These are phyloP conservation scores for Rattus rattus DNA, from an alignment of 2,113 vertebrate species.

Conservation along the genomic window DNA sequence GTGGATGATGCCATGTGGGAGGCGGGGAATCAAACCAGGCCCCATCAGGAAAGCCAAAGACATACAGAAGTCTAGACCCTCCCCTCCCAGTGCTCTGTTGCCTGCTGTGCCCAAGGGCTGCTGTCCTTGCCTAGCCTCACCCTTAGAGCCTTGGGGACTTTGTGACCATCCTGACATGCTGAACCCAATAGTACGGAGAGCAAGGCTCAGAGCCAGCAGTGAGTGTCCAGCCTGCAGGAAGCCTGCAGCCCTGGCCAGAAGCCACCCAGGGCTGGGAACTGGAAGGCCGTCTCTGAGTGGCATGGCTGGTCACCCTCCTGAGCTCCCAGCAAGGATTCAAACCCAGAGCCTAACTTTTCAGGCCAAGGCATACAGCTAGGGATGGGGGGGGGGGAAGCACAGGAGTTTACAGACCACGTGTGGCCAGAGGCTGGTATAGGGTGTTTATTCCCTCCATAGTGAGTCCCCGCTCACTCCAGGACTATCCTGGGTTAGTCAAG, in stretches of 20 bases:
- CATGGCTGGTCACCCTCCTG: neutral
- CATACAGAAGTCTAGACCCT: neutral
- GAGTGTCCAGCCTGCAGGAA: neutral
- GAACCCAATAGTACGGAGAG: neutral
- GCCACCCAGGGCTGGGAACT: neutral
- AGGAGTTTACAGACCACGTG: neutral
- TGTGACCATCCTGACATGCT: neutral
- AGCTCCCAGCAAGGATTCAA: neutral
- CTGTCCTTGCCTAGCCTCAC: neutral
- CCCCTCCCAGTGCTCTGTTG: neutral
- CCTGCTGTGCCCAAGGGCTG: neutral
- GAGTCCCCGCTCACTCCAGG: neutral
- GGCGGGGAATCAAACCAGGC: neutral
- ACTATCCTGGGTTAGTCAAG: neutral
- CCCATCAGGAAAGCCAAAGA: neutral
- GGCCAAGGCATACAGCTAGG: neutral
- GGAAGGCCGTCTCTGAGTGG: neutral
- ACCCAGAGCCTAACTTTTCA: neutral
- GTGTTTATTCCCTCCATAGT: too few relatives aligned
- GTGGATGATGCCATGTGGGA: neutral
- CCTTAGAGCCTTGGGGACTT: neutral
- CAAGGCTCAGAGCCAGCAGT: neutral
- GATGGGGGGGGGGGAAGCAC: too few relatives aligned
- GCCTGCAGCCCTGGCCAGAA: neutral
- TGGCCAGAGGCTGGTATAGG: neutral